phyloP scores from a whole-genome alignment of 2,888 invertebrate species.

The Callosobruchus maculatus region DNA sequence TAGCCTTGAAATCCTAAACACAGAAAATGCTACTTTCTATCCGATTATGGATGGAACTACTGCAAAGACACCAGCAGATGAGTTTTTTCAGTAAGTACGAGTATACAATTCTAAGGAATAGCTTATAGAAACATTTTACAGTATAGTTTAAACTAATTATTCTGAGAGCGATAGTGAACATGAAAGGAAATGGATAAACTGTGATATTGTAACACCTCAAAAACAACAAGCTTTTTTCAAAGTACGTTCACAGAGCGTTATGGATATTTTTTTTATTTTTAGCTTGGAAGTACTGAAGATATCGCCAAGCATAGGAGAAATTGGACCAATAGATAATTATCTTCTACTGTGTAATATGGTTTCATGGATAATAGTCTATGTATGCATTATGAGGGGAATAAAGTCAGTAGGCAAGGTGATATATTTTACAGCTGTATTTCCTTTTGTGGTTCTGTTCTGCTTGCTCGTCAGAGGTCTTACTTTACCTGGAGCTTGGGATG shows the following conservation, averaged over 20 bases:
- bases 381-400: slow-evolving; percentile 84
- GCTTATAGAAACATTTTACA: too few species aligned
- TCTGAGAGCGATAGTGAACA: too few species aligned
- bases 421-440: slow-evolving; percentile 84
- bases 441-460: slow-evolving; percentile 69
- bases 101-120: not conserved
- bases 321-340: slow-evolving; percentile 78
- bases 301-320: slow-evolving; percentile 67
- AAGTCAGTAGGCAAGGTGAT: slow-evolving; percentile 86
- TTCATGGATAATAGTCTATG: slow-evolving; percentile 77
- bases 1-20: not conserved
- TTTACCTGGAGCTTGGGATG: slow-evolving; percentile 73
- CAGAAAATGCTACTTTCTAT: not conserved
- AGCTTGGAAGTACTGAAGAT: slow-evolving; percentile 77
- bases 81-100: slow-evolving; percentile 72
- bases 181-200: too few species aligned
- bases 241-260: too few species aligned
- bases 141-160: too few species aligned
- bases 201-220: too few species aligned
- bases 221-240: too few species aligned
- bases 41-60: slow-evolving; percentile 27
- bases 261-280: slow-evolving; percentile 32
- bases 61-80: slow-evolving; percentile 70
- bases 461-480: slow-evolving; percentile 76
- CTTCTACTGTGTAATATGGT: slow-evolving; percentile 70